Conservation (phyloP, 1,140 invertebrate genomes). For the Agrilus planipennis region DNA sequence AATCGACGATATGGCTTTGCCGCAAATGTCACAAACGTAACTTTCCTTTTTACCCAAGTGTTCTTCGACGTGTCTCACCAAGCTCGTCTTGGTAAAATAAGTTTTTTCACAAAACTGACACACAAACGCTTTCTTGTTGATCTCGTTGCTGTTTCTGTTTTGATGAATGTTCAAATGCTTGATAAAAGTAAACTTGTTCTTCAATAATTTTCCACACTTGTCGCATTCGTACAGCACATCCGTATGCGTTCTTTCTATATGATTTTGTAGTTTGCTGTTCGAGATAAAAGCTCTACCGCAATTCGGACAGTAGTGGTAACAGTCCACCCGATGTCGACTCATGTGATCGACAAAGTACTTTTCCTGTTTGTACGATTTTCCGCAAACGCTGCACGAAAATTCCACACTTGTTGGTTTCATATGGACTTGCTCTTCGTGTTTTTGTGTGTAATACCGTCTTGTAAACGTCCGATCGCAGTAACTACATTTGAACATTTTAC, state of each 20-base stretch:
- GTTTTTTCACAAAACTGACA: not conserved
- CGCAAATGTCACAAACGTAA: conserved; percentile 15
- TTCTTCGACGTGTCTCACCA: not conserved
- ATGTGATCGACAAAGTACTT: too few relatives aligned
- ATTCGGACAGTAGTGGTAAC: conserved; percentile 1
- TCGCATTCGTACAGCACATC: conserved; percentile 49
- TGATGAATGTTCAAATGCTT: conserved; percentile 16
- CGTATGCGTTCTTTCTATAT: conserved; percentile 37
- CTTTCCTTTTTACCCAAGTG: not conserved
- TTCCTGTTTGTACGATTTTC: too few relatives aligned
- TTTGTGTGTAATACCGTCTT: too few relatives aligned
- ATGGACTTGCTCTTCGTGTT: too few relatives aligned
- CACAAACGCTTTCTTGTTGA: too few relatives aligned
- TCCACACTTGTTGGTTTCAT: too few relatives aligned
- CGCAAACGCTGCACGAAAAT: too few relatives aligned
- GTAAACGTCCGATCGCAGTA: too few relatives aligned
- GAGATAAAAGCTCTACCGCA: conserved; percentile 11
- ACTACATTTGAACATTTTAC: too few relatives aligned
- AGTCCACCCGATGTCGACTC: too few relatives aligned
- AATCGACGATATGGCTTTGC: not conserved
- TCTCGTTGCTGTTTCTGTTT: too few relatives aligned
- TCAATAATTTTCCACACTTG: conserved; percentile 46
- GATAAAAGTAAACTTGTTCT: conserved; percentile 24
- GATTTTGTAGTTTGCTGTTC: not conserved
- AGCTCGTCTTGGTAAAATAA: not conserved